phyloP scores from a whole-genome alignment of 2,888 invertebrate genomes.

The Bimastos eiseni region DNA sequence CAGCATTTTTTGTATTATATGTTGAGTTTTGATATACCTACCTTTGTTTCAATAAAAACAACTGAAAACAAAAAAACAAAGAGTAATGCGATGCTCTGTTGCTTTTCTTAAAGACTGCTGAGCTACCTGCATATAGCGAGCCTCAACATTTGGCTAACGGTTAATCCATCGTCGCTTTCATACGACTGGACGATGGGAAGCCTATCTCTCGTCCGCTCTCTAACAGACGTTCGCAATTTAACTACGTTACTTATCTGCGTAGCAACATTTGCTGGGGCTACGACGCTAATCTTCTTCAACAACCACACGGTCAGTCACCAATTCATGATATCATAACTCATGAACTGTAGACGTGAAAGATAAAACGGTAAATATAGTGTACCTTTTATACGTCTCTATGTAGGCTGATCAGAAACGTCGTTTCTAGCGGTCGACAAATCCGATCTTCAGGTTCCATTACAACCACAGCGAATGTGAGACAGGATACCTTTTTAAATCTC shows the following conservation, averaged over 20 bases:
- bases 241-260: neutral
- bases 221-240: neutral
- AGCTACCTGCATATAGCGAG: slow-evolving; percentile 30
- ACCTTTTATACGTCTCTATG: neutral
- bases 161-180: slow-evolving; percentile 34
- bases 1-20: too few relatives aligned
- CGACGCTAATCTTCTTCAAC: neutral
- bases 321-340: neutral
- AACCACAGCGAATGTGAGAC: neutral
- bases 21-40: too few relatives aligned
- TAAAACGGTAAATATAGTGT: neutral
- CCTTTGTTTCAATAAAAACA: too few relatives aligned
- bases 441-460: neutral
- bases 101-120: slow-evolving; percentile 32
- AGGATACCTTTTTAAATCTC: neutral
- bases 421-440: too few relatives aligned
- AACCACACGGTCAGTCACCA: neutral
- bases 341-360: neutral
- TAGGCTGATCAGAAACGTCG: too few relatives aligned
- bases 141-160: slow-evolving; percentile 34
- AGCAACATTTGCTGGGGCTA: neutral
- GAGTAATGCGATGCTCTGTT: neutral
- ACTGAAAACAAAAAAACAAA: too few relatives aligned
- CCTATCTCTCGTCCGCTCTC: slow-evolving; percentile 35
- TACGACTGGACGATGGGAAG: slow-evolving; percentile 41